Evolutionary conservation across 2,797 vertebrate species (phyloP).

Genomic region (Poeciliopsis turneri): DNA sequence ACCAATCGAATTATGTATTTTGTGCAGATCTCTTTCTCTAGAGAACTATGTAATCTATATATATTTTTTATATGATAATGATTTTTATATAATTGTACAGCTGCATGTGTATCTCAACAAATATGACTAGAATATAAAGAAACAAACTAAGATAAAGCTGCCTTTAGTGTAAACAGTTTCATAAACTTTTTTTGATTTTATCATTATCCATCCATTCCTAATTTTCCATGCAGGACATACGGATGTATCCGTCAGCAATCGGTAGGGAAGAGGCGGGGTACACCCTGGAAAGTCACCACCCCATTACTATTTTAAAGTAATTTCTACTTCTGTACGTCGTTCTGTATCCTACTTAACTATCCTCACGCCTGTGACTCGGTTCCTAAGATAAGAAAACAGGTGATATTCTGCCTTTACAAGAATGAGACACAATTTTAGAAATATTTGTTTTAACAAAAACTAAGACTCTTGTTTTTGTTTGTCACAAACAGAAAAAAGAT

Average conservation of each 20-base stretch:
- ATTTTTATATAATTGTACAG: background rate
- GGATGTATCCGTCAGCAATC: background rate
- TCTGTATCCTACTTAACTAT: background rate
- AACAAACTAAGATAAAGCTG: background rate
- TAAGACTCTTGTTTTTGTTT: background rate
- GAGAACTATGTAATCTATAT: background rate
- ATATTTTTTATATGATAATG: too few relatives aligned
- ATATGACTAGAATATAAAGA: background rate
- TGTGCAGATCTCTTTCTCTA: background rate
- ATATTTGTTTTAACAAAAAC: background rate
- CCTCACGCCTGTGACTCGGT: background rate
- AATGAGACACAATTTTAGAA: background rate
- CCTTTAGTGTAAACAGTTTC: background rate
- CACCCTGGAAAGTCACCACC: background rate
- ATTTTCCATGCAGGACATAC: background rate
- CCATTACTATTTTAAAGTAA: background rate
- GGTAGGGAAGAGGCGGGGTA: background rate
- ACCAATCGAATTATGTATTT: background rate
- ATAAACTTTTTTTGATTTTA: background rate
- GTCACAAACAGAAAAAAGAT: background rate
- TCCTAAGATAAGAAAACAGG: background rate
- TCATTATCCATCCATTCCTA: background rate
- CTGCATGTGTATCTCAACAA: background rate
- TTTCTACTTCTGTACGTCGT: background rate
- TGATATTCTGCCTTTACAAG: background rate